Base-by-base conservation (phyloP, 2,888 invertebrate genomes). In the Drosophila pseudotalamancana region DNA sequence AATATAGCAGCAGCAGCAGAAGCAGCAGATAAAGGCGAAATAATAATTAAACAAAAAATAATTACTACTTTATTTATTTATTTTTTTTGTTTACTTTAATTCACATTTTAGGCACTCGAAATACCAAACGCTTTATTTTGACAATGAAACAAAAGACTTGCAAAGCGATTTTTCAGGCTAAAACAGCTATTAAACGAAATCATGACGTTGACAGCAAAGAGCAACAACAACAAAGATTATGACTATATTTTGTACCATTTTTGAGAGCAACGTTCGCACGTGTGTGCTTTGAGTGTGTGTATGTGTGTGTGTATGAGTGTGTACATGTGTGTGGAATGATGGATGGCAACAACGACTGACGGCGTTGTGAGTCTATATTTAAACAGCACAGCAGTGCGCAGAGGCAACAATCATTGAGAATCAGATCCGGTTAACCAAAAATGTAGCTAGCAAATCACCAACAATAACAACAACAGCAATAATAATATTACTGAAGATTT, bases 381-480 rank as follows among this genome's bases (percentile, higher is more conserved):
- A 73, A 62, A 56, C 72, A 53, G 48, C 68, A 53, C 59, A 70
- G 55, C 53, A 64, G 6, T 11, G 27, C 16, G 4, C 63, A 60
- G 62, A 67, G 57, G 57, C 71, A 74, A 70, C 76, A 73, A 74
- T 68, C 54, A 57, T 66, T 66, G 72, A 71, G 80, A 83, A 76
- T 77, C 84, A 84, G 87, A 83, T 83, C 83, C 83, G 83, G 83
- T 83, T 85, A 80, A 72, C 81, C 87, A 62, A 83, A 83, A 83
- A 60, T 67, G 72, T 64, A 67, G 51, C 61, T 59, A 56, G 31
- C 54, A 48, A 74, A 62, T 21, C 29, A 48, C 46, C 54, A 48
- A 48, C 27, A 50, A 35, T 6, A 25, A 32, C 43, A 62, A 25
- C 39, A 54, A 25, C 29, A 70, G 21, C 29, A 8, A 29, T 43